phyloP scores from a whole-genome alignment of 1,140 invertebrate species.

The Cydia amplana region DNA sequence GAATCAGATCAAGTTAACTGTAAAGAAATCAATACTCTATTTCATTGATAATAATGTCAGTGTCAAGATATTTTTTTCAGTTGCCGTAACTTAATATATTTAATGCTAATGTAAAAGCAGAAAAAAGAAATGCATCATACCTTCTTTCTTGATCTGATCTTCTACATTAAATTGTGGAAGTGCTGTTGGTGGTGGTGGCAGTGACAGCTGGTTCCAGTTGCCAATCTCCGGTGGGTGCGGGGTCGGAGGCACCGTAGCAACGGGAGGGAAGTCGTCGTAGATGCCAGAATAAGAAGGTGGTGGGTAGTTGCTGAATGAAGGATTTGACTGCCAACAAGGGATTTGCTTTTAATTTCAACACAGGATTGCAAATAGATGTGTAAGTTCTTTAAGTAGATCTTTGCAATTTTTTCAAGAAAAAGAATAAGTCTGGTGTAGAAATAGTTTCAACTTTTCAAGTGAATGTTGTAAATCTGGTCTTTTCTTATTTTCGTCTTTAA shows the following conservation, averaged over 20 bases:
- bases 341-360: not conserved
- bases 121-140: slow-evolving; percentile 43
- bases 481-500: too few species aligned
- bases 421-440: too few species aligned
- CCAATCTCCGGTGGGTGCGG: slow-evolving; percentile 52
- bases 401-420: too few species aligned
- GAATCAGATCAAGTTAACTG: too few species aligned
- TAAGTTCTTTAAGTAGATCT: too few species aligned
- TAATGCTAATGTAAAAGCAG: not conserved
- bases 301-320: slow-evolving; percentile 46
- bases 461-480: too few species aligned
- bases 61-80: not conserved
- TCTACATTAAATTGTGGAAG: slow-evolving; percentile 55
- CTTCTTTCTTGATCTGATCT: slow-evolving; percentile 74
- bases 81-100: not conserved
- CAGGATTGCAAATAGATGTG: too few species aligned
- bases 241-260: slow-evolving; percentile 40
- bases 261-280: slow-evolving; percentile 66
- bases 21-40: too few species aligned
- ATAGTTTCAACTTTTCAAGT: too few species aligned
- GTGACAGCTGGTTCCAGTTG: slow-evolving; percentile 67
- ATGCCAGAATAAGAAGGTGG: slow-evolving; percentile 54
- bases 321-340: not conserved
- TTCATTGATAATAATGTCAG: too few species aligned
- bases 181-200: slow-evolving; percentile 57